phyloP scores from a whole-genome alignment of 1,140 invertebrate genomes.

The Drosophila bocki region DNA sequence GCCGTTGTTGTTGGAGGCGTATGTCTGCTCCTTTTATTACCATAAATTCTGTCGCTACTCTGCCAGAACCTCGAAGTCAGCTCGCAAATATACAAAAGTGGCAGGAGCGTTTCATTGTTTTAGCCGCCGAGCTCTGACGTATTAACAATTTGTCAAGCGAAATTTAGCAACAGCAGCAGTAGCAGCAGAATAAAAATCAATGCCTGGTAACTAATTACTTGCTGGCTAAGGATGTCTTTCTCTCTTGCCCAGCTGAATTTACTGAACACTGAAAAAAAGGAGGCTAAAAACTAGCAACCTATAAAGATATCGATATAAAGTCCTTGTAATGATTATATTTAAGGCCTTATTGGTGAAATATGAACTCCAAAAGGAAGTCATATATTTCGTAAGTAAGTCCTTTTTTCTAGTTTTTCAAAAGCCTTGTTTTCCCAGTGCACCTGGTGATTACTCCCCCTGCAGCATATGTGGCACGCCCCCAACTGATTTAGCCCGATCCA shows the following conservation, averaged over 20 bases:
- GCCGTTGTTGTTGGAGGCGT: conserved; percentile 13
- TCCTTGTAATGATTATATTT: too few relatives aligned
- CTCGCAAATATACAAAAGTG: conserved; percentile 29
- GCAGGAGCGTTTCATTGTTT: conserved; percentile 36
- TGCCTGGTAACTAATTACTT: conserved; percentile 79
- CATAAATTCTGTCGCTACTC: conserved; percentile 65
- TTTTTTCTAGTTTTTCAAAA: neutral
- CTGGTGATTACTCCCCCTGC: conserved; percentile 65
- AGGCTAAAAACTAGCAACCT: neutral
- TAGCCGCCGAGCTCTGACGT: conserved; percentile 62
- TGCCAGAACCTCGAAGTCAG: conserved; percentile 17
- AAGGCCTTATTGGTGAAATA: too few relatives aligned
- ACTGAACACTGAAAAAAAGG: neutral
- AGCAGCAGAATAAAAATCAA: conserved; percentile 69
- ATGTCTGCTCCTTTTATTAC: conserved; percentile 74
- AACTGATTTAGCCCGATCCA: conserved; percentile 30
- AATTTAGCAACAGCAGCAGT: conserved; percentile 57
- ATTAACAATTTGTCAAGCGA: conserved; percentile 80
- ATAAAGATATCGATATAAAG: too few relatives aligned
- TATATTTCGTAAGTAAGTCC: too few relatives aligned
- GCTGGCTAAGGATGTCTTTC: conserved; percentile 32
- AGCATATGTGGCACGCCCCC: conserved; percentile 48
- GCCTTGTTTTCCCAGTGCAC: conserved; percentile 20
- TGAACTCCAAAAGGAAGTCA: too few relatives aligned
- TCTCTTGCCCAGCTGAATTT: conserved; percentile 5